Evolutionary conservation across 2,888 invertebrate genomes (phyloP), one percentile per base, ranked within the genome.

Genomic region (Lapara coniferarum): DNA sequence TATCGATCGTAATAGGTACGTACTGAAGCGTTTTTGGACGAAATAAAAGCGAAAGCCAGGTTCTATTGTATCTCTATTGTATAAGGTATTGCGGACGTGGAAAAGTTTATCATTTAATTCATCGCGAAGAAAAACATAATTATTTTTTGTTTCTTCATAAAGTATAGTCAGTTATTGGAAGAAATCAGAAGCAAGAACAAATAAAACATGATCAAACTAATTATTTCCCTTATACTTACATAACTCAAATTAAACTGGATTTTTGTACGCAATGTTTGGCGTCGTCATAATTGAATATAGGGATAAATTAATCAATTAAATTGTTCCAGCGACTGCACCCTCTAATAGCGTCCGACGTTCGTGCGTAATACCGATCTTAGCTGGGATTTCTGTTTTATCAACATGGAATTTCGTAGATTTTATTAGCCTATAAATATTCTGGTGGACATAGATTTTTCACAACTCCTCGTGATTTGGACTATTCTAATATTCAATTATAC

Each of bases 301-400:
- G 84, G 80, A 85, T 87, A 87, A 90, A 88, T 85, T 87, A 88
- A 89, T 90, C 90, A 90, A 91, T 91, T 91, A 91, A 91, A 90
- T 85, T 86, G 84, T 91, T 90, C 87, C 90, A 77, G 77, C 77
- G 77, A 77, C 77, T 86, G 89, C 83, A 66, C 75, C 74, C 78
- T 78, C 80, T 90, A 90, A 90, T 90, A 86, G 84, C 78, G 79
- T 81, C 77, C 85, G 79, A 80, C 81, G 78, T 77, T 78, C 82
- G 73, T 74, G 75, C 78, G 76, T 76, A 75, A 70, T 78, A 79
- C 80, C 85, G 79, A 77, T 74, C 72, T 77, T 72, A 70, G 73
- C 73, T 77, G 79, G 77, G 75, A 78, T 73, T 70, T 67, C 71
- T 57, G 63, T 70, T 71, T 55, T 69, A 52, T 59, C 46, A 67